Percentiles rank a stretch among this genome's conserved stretches.
These are phyloP conservation scores for Lacanobia wlatinum DNA, from an alignment of 2,888 invertebrate species.

Conservation along the genomic window DNA sequence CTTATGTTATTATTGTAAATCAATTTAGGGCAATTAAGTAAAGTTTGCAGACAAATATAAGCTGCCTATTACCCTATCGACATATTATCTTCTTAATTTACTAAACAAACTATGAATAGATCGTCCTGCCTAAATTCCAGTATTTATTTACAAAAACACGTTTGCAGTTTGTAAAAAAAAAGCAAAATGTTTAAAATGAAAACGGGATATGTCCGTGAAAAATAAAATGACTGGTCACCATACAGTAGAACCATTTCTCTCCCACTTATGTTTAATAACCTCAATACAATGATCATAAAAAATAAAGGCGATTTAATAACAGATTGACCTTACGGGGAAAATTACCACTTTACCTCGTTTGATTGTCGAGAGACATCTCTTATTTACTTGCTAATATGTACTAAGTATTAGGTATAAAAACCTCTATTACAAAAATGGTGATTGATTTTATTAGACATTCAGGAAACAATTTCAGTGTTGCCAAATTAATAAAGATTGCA, in stretches of 20 bases:
- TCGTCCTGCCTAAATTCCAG: background rate
- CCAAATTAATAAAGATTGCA: background rate
- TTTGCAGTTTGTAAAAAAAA: background rate
- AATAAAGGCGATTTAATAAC: slow-evolving; percentile 26
- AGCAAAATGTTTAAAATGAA: slow-evolving; percentile 2
- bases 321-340: slow-evolving; percentile 38
- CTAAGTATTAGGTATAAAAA: background rate
- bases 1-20: slow-evolving; percentile 34
- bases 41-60: slow-evolving; percentile 26
- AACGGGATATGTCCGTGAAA: background rate
- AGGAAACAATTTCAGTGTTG: background rate
- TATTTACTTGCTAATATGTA: slow-evolving; percentile 21
- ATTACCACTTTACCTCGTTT: slow-evolving; percentile 35
- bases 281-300: slow-evolving; percentile 15
- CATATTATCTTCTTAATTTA: background rate
- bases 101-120: background rate
- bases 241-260: slow-evolving; percentile 12
- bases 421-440: background rate
- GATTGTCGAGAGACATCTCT: slow-evolving; percentile 31
- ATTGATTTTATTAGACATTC: background rate
- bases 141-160: background rate
- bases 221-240: background rate
- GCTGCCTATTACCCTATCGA: slow-evolving; percentile 32
- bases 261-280: slow-evolving; percentile 18
- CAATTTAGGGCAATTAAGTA: slow-evolving; percentile 41